phyloP scores from a whole-genome alignment of 2,888 invertebrate species.

The Thalpophila matura region DNA sequence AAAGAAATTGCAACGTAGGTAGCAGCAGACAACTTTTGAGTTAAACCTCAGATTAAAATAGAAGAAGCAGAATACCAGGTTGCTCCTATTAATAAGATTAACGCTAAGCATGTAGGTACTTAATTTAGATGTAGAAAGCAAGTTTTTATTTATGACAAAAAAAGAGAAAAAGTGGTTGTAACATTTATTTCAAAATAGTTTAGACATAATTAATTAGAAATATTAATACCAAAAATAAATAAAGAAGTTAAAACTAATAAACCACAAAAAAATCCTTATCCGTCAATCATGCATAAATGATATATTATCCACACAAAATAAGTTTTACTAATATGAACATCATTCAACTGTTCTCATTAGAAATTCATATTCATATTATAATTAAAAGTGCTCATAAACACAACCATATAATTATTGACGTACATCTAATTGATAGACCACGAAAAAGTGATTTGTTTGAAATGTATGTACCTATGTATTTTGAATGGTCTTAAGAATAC shows the following conservation, averaged over 20 bases:
- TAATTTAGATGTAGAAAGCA: neutral
- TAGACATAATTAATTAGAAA: constrained; percentile 17
- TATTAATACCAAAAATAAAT: constrained; percentile 8
- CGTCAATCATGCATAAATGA: constrained; percentile 59
- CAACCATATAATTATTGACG: constrained; percentile 77
- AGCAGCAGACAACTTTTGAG: accelerated
- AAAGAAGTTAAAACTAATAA: constrained; percentile 45
- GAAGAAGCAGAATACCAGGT: neutral
- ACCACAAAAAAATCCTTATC: constrained; percentile 36
- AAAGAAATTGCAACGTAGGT: neutral
- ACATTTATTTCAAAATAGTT: neutral
- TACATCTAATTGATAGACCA: constrained; percentile 82
- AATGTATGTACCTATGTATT: constrained; percentile 57
- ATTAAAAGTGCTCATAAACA: constrained; percentile 78
- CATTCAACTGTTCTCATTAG: constrained; percentile 70
- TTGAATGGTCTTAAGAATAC: constrained; percentile 39
- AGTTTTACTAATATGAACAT: constrained; percentile 70
- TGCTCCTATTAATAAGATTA: neutral
- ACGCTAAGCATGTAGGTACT: neutral
- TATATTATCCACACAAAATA: constrained; percentile 53
- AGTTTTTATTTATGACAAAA: neutral
- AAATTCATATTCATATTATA: constrained; percentile 77
- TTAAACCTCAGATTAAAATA: neutral
- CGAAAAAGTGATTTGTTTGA: constrained; percentile 76
- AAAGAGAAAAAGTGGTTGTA: neutral